Evolutionary conservation across 2,888 invertebrate species (phyloP), one percentile per base, ranked within the genome.

Genomic region (Brachyptera risi): DNA sequence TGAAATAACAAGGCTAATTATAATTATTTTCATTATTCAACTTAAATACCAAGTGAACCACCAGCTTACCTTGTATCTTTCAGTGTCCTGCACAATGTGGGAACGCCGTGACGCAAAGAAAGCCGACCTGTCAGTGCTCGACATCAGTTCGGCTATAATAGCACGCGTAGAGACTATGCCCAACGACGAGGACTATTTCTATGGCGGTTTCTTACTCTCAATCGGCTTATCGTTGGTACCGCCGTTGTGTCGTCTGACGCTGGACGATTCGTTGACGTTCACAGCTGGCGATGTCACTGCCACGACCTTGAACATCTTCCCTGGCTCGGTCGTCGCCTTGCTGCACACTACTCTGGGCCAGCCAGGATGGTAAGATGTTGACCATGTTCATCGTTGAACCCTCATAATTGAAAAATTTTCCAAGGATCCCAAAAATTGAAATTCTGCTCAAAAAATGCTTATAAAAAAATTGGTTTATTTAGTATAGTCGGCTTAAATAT

Each of bases 31-130:
- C n/a, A n/a, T n/a, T n/a, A n/a, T n/a, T n/a, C n/a, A n/a, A n/a
- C n/a, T n/a, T n/a, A n/a, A n/a, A n/a, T n/a, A n/a, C n/a, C n/a
- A n/a, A n/a, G n/a, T n/a, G n/a, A n/a, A n/a, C n/a, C n/a, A n/a
- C n/a, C n/a, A n/a, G n/a, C n/a, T n/a, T n/a, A n/a, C n/a, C n/a
- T n/a, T n/a, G n/a, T n/a, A n/a, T 67, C 58, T 71, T 76, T 21
- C 75, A 95, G 96, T 96, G 64, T 95, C 92, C 70, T 97, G 96
- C 73, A 92, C 94, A 56, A 89, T 97, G 77, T 97, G 96, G 96
- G 93, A 95, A 72, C 84, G 86, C 27, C 85, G 88, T 5, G 93
- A 95, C 65, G 87, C 91, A 23, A 90, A 95, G 71, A 96, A 96
- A 73, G 92, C 93, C 0, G 94, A 96, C 74, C 80, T 97, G 66